phyloP scores from a whole-genome alignment of 2,113 vertebrate species.

The Psilopogon haemacephalus region DNA sequence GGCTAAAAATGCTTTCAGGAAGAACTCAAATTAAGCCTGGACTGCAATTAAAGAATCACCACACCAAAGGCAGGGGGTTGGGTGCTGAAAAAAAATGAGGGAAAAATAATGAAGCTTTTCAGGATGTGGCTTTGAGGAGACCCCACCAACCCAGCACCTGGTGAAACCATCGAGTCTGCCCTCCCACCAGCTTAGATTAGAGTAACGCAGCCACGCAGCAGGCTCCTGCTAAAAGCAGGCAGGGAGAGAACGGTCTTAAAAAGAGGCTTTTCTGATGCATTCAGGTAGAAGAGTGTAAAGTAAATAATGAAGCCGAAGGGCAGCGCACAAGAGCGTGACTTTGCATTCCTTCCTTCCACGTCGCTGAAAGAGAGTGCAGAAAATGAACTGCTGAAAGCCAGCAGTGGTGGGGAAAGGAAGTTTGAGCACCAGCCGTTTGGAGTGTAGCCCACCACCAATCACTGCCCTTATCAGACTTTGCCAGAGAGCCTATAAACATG shows the following conservation, averaged over 20 bases:
- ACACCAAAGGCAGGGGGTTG: fast-evolving
- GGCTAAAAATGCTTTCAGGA: slow-evolving; percentile 6
- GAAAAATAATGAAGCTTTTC: slow-evolving; percentile 27
- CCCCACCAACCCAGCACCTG: slow-evolving; percentile 43
- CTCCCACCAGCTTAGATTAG: slow-evolving; percentile 33
- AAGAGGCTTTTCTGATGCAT: slow-evolving; percentile 50
- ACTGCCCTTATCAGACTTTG: slow-evolving; percentile 10
- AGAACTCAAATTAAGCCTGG: neutral
- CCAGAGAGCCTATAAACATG: slow-evolving; percentile 6
- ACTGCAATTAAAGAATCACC: neutral
- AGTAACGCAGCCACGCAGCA: slow-evolving; percentile 5
- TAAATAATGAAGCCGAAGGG: slow-evolving; percentile 58
- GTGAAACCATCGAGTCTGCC: neutral
- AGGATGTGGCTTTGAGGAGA: neutral
- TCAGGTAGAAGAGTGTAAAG: slow-evolving; percentile 63
- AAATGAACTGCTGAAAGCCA: neutral
- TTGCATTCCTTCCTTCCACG: slow-evolving; percentile 31
- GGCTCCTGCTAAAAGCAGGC: slow-evolving; percentile 10
- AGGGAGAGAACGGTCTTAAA: neutral
- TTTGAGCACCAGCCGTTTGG: neutral
- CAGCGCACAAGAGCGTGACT: slow-evolving; percentile 35
- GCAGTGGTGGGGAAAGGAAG: neutral
- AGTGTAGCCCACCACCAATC: neutral
- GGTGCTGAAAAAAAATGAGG: neutral
- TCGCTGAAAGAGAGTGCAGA: neutral